Evolutionary conservation across 2,113 vertebrate genomes (phyloP).

Genomic region (Speoplatyrhinus poulsoni): DNA sequence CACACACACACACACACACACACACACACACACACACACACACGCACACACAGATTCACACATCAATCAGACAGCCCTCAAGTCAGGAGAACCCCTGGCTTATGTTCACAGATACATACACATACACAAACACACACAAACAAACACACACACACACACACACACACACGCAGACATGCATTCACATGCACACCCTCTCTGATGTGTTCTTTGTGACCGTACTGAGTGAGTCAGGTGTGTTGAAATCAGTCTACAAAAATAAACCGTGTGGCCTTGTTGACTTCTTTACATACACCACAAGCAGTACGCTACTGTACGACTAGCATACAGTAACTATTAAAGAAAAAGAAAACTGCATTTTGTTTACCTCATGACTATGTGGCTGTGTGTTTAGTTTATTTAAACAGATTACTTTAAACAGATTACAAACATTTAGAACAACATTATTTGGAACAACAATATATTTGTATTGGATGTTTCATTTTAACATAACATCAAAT

Average conservation of each 20-base stretch:
- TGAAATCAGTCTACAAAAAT: conserved; percentile 53
- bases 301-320: conserved; percentile 12
- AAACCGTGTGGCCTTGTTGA: conserved; percentile 18
- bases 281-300: conserved; percentile 29
- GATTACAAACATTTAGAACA: too few relatives aligned
- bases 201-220: conserved; percentile 43
- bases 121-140: conserved; percentile 34
- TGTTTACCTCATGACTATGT: too few relatives aligned
- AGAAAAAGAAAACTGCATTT: neutral
- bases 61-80: too few relatives aligned
- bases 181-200: conserved; percentile 26
- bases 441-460: neutral
- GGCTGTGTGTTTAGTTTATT: too few relatives aligned
- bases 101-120: conserved; percentile 10
- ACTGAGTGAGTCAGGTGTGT: conserved; percentile 62
- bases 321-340: conserved; percentile 29
- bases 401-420: too few relatives aligned
- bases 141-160: conserved; percentile 21
- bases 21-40: too few relatives aligned
- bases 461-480: neutral
- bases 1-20: too few relatives aligned
- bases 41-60: too few relatives aligned
- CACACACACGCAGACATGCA: neutral
- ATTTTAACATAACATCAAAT: too few relatives aligned
- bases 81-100: too few relatives aligned